Percentiles rank a stretch among this genome's conserved stretches.
These are phyloP conservation scores for Spizaetus ornatus DNA, from an alignment of 2,113 vertebrate species.

Conservation along the genomic window DNA sequence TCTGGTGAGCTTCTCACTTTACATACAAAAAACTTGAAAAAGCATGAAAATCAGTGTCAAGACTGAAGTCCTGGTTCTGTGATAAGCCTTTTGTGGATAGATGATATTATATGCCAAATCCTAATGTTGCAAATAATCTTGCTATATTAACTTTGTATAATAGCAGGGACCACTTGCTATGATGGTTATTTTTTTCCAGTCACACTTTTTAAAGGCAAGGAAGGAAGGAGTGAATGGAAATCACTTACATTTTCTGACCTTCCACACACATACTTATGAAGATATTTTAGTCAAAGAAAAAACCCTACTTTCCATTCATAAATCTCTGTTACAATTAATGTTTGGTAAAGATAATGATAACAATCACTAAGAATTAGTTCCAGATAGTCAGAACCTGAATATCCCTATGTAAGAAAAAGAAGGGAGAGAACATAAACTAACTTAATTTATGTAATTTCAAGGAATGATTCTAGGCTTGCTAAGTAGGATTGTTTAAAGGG, in stretches of 20 bases:
- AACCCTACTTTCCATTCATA: neutral
- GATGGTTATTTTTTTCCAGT: no score
- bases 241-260: neutral
- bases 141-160: no score
- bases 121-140: no score
- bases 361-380: neutral
- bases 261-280: accelerated
- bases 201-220: neutral
- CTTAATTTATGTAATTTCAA: neutral
- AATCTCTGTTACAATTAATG: neutral
- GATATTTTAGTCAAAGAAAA: neutral
- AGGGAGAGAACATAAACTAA: neutral
- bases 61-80: no score
- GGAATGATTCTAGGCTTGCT: neutral
- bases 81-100: no score
- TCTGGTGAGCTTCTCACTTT: no score
- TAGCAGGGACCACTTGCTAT: no score
- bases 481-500: neutral
- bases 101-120: no score
- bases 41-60: no score
- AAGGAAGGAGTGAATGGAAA: neutral
- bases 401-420: neutral
- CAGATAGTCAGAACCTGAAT: neutral
- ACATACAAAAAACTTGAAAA: no score
- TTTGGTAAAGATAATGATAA: neutral